A percentile compares a stretch with the other conserved stretches of the same genome.
These are phyloP conservation scores for Tokudaia tokunoshimensis DNA, from an alignment of 2,797 vertebrate genomes.

Conservation along the genomic window DNA sequence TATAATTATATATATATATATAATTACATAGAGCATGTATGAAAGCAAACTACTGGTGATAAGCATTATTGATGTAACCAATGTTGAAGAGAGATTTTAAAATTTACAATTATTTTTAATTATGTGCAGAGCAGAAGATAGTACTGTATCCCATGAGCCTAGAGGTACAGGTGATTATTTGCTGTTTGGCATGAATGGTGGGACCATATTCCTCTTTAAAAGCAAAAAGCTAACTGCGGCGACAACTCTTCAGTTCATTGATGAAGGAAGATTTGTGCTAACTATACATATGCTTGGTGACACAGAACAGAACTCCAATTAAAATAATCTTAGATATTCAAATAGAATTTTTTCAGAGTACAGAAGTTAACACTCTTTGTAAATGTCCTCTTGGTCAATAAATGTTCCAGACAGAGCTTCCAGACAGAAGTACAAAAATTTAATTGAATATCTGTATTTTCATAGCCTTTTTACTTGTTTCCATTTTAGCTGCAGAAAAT, in stretches of 20 bases:
- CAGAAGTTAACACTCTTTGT: neutral
- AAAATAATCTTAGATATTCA: conserved; percentile 5
- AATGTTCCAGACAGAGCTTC: neutral
- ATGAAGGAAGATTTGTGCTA: conserved; percentile 5
- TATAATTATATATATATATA: rapidly evolving
- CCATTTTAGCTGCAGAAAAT: neutral
- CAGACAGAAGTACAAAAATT: conserved; percentile 14
- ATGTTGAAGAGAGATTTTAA: neutral
- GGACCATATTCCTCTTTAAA: neutral
- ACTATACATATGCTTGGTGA: neutral
- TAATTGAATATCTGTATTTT: neutral
- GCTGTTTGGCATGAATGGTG: neutral
- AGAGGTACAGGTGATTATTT: neutral
- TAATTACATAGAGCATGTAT: neutral
- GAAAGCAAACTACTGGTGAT: neutral
- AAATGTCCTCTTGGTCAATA: neutral
- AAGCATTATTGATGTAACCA: neutral
- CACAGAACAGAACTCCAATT: neutral
- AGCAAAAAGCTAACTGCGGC: too few relatives aligned
- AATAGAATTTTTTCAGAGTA: neutral
- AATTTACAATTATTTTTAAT: neutral
- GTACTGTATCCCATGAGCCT: neutral
- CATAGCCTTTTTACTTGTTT: neutral
- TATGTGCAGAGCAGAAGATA: neutral
- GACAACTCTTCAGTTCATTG: neutral